Evolutionary conservation across 2,888 invertebrate species (phyloP), one percentile per base, ranked within the genome.

Genomic region (Tinea semifulvella): DNA sequence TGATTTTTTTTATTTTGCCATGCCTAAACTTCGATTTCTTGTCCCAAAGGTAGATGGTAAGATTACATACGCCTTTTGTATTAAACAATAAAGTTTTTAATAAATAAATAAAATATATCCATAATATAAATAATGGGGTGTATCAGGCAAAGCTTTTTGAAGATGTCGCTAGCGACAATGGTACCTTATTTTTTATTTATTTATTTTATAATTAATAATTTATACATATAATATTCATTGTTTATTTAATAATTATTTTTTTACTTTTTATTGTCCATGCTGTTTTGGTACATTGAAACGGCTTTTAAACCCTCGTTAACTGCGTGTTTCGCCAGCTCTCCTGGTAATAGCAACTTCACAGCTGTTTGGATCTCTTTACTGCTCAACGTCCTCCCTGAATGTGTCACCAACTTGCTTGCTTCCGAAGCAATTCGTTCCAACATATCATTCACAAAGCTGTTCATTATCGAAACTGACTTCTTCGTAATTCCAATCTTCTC

Each of bases 381-480:
- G 0, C 85, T 84, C 57, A 92, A 77, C 0, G 90, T 91, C 0
- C 82, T 84, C 36, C 84, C 77, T 50, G 83, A 83, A 58, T 87
- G 86, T 7, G 84, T 83, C 1, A 86, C 85, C 47, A 91, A 58
- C 42, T 84, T 83, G 0, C 85, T 84, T 0, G 89, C 85, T 57
- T 90, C 88, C 0, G 77, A 68, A 0, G 89, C 89, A 36, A 91
- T 86, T 36, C 86, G 83, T 60, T 91, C 89, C 56, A 92, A 79
- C 56, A 89, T 86, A 53, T 92, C 90, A 52, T 86, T 88, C 1
- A 91, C 87, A 49, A 91, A 91, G 54, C 85, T 86, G 64, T 90
- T 88, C 88, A 91, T 88, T 51, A 90, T 88, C 53, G 81, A 64
- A 86, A 89, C 90, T 0, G 88, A 86, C 53, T 88, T 88, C 17